Percentiles rank a stretch among this genome's conserved stretches.
These are phyloP conservation scores for Eugnorisma glareosa DNA, from an alignment of 2,888 invertebrate genomes.

Conservation along the genomic window DNA sequence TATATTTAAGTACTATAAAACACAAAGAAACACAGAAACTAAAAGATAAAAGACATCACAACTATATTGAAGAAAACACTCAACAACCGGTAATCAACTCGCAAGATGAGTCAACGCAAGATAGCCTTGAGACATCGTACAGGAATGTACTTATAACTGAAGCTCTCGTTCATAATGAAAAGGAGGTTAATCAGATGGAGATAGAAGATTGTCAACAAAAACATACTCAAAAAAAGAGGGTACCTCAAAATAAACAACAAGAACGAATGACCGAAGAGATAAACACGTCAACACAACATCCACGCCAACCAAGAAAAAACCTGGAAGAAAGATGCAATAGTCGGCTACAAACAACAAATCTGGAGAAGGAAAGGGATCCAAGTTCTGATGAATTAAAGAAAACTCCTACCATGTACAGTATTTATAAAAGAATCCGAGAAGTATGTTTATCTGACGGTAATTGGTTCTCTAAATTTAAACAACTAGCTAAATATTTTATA, in stretches of 20 bases:
- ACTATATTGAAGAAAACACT: too few species aligned
- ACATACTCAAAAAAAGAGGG: not conserved
- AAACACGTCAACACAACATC: not conserved
- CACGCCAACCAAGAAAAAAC: too few species aligned
- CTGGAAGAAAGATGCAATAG: not conserved
- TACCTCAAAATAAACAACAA: not conserved
- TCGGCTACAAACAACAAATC: not conserved
- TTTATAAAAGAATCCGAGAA: not conserved
- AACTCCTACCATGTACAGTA: not conserved
- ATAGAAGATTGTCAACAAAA: not conserved
- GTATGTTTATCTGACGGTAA: slow-evolving; percentile 7
- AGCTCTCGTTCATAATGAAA: not conserved
- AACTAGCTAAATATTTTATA: not conserved
- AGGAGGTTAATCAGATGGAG: not conserved
- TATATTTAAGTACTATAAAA: not conserved
- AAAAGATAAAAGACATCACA: too few species aligned
- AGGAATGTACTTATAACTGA: not conserved
- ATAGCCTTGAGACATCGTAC: not conserved
- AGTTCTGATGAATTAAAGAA: not conserved
- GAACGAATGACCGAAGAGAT: not conserved
- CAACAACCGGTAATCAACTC: too few species aligned
- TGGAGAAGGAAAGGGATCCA: not conserved
- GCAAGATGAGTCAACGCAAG: not conserved
- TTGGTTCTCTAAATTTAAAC: not conserved
- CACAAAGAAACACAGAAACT: too few species aligned